Conservation (phyloP, 2,888 invertebrate species). For the Athetis lepigone region DNA sequence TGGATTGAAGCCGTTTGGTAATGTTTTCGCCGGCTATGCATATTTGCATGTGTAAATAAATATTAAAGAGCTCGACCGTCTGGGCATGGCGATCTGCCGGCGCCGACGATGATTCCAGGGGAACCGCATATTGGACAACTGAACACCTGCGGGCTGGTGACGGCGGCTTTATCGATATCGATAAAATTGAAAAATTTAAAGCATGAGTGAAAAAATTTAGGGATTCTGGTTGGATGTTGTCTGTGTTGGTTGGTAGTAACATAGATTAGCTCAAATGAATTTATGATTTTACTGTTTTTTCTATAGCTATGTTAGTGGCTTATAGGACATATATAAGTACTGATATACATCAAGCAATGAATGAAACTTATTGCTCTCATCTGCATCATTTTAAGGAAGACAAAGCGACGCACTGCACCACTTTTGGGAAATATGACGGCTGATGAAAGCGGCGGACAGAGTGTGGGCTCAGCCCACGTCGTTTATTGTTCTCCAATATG, state of each 20-base stretch:
- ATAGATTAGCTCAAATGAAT: neutral
- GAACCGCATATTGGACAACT: conserved; percentile 69
- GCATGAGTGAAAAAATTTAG: neutral
- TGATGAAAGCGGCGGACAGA: conserved; percentile 37
- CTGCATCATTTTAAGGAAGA: conserved; percentile 6
- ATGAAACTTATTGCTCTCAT: neutral
- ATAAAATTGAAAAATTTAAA: conserved; percentile 24
- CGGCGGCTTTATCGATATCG: conserved; percentile 69
- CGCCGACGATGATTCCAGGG: conserved; percentile 67
- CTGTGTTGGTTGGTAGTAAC: neutral
- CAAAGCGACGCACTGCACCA: neutral
- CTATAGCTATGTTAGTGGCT: neutral
- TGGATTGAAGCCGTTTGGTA: conserved; percentile 31
- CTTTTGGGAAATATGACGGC: conserved; percentile 39
- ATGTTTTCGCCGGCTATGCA: conserved; percentile 60
- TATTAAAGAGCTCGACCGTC: conserved; percentile 74
- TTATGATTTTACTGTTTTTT: neutral
- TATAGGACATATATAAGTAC: neutral
- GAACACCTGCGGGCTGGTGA: conserved; percentile 77
- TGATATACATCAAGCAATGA: neutral
- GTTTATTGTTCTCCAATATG: conserved; percentile 79
- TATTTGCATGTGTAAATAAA: conserved; percentile 86
- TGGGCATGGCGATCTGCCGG: conserved; percentile 65
- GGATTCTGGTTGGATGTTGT: neutral
- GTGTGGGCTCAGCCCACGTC: conserved; percentile 58